Evolutionary conservation across 2,797 vertebrate species (phyloP).

Genomic region (Peromyscus attwateri): DNA sequence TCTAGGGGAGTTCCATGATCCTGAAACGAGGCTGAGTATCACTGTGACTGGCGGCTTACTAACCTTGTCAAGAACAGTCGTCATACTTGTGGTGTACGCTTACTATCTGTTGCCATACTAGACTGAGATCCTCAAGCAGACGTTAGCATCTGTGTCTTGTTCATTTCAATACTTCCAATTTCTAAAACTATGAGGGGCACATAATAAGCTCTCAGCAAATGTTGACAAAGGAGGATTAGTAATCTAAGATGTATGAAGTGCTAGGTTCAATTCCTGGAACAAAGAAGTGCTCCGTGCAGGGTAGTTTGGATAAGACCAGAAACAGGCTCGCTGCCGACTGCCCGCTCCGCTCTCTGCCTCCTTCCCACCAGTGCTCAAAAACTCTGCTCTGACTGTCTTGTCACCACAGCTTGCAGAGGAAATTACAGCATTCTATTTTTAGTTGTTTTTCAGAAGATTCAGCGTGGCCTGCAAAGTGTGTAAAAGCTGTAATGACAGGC

Average conservation of each 20-base stretch:
- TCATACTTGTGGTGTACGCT: neutral
- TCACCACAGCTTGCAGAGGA: neutral
- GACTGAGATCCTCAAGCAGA: neutral
- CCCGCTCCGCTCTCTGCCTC: rapidly evolving
- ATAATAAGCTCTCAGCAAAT: neutral
- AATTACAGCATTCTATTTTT: conserved; percentile 23
- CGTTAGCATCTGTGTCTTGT: neutral
- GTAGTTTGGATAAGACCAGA: neutral
- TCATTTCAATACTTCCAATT: neutral
- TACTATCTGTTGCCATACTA: neutral
- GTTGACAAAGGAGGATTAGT: neutral
- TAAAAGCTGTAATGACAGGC: neutral
- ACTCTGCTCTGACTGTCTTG: neutral
- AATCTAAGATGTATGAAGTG: neutral
- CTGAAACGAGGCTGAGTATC: neutral
- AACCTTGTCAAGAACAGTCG: neutral
- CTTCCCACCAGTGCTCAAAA: neutral
- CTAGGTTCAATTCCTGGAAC: neutral
- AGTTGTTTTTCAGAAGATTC: conserved; percentile 47
- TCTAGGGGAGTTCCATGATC: neutral
- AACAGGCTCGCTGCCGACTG: rapidly evolving
- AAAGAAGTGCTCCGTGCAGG: neutral
- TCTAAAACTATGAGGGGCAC: neutral
- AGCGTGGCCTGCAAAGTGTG: neutral
- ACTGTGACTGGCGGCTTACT: neutral